A percentile compares a stretch with the other conserved stretches of the same genome.
These are phyloP conservation scores for Mus pahari DNA, from an alignment of 2,113 vertebrate genomes.

Conservation along the genomic window DNA sequence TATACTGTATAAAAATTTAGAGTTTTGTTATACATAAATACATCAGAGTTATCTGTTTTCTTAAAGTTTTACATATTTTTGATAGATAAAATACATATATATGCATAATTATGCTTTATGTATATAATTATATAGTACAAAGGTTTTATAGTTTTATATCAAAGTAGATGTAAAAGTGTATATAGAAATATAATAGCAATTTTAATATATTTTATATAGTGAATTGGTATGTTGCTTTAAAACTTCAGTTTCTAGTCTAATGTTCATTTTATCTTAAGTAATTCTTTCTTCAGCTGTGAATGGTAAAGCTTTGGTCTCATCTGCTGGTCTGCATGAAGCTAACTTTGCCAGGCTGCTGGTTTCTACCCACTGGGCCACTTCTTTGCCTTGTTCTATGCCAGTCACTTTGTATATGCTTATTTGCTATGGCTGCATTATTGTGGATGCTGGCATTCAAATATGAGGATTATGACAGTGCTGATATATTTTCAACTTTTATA, in stretches of 20 bases:
- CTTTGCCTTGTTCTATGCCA: constrained; percentile 83
- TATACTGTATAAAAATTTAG: constrained; percentile 52
- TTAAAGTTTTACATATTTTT: constrained; percentile 32
- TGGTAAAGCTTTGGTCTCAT: constrained; percentile 83
- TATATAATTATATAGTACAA: neutral
- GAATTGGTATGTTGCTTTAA: constrained; percentile 50
- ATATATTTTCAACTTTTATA: constrained; percentile 76
- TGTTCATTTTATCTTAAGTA: constrained; percentile 77
- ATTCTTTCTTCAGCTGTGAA: constrained; percentile 77
- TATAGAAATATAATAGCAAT: constrained; percentile 13
- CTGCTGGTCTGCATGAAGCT: constrained; percentile 89
- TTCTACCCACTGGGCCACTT: constrained; percentile 76
- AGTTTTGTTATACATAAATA: constrained; percentile 52
- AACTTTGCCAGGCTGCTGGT: constrained; percentile 85
- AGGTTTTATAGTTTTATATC: constrained; percentile 38
- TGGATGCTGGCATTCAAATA: constrained; percentile 84
- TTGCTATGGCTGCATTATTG: constrained; percentile 87
- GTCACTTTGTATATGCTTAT: constrained; percentile 84
- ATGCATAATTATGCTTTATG: constrained; percentile 36
- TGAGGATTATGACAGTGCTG: constrained; percentile 64
- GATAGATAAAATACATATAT: constrained; percentile 41
- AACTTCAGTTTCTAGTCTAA: constrained; percentile 46
- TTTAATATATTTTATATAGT: constrained; percentile 51
- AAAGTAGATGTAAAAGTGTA: constrained; percentile 27
- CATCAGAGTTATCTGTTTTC: neutral